Conservation (phyloP, 2,888 invertebrate species). For the Epinotia nisella region DNA sequence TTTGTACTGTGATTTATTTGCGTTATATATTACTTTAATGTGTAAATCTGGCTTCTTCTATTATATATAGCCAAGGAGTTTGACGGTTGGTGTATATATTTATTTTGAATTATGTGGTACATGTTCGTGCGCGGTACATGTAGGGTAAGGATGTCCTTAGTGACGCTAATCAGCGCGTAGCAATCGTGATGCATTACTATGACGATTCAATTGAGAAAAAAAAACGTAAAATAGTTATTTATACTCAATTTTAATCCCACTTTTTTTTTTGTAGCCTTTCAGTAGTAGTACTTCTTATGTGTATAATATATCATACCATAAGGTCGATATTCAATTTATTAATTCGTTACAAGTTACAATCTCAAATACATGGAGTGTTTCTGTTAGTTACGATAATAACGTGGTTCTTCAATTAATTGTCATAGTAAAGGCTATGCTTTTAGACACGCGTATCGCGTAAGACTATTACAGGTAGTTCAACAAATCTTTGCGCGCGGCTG, state of each 20-base stretch:
- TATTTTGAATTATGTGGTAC: constrained; percentile 51
- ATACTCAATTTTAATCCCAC: background rate
- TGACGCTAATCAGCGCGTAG: constrained; percentile 3
- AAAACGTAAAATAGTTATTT: background rate
- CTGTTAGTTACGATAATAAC: background rate
- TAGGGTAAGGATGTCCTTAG: constrained; percentile 30
- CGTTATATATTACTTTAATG: constrained; percentile 58
- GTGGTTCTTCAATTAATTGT: background rate
- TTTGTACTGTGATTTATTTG: constrained; percentile 75
- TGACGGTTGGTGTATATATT: constrained; percentile 50
- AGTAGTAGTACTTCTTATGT: background rate
- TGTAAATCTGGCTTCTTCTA: constrained; percentile 50
- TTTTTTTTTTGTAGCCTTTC: background rate
- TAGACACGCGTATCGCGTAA: constrained; percentile 27
- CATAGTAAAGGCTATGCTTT: constrained; percentile 23
- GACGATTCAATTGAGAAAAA: background rate
- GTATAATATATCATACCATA: too few relatives aligned
- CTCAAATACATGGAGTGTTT: too few relatives aligned
- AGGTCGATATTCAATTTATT: too few relatives aligned
- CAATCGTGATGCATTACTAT: background rate
- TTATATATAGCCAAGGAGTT: constrained; percentile 51
- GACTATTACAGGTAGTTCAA: constrained; percentile 5
- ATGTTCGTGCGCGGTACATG: constrained; percentile 15
- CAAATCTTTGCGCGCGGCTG: too few relatives aligned
- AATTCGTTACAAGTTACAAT: too few relatives aligned